These are phyloP conservation scores for Oryzias curvinotus DNA, from an alignment of 2,113 vertebrate genomes.

Conservation along the genomic window DNA sequence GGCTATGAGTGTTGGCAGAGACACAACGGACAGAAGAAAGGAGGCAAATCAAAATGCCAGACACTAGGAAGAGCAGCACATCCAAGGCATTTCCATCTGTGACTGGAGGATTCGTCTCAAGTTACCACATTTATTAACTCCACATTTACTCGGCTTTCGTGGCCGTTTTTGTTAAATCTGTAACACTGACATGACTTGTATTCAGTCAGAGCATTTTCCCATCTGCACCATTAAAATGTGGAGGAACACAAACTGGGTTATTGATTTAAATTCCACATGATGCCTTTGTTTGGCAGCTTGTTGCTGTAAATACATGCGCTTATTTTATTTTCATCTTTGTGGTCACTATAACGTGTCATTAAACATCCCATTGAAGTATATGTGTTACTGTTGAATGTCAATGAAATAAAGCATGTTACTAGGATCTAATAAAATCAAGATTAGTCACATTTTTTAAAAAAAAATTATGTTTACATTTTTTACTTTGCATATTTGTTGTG, in stretches of 20 bases:
- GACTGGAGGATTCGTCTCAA: slow-evolving; percentile 60
- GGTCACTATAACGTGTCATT: slow-evolving; percentile 21
- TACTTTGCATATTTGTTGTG: too few species aligned
- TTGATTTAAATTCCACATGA: slow-evolving; percentile 13
- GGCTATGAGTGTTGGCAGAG: slow-evolving; percentile 31
- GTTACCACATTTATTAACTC: slow-evolving; percentile 56
- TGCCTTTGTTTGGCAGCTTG: slow-evolving; percentile 33
- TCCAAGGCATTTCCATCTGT: slow-evolving; percentile 47
- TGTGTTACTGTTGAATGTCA: slow-evolving; percentile 5
- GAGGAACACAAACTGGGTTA: slow-evolving; percentile 16
- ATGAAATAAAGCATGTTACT: not conserved
- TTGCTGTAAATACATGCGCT: slow-evolving; percentile 39
- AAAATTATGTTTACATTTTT: not conserved
- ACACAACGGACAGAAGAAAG: slow-evolving; percentile 40
- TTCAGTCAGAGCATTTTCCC: slow-evolving; percentile 31
- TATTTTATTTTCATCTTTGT: slow-evolving; percentile 22
- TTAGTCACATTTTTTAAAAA: not conserved
- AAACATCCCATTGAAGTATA: slow-evolving; percentile 12
- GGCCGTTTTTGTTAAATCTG: slow-evolving; percentile 53
- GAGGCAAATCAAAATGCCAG: slow-evolving; percentile 51
- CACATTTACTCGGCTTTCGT: slow-evolving; percentile 51
- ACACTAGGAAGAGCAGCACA: slow-evolving; percentile 53
- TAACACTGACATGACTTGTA: slow-evolving; percentile 48
- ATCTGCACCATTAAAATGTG: slow-evolving; percentile 20
- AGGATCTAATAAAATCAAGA: not conserved